Percentiles rank a stretch among this genome's conserved stretches.
Evolutionary conservation across 2,888 invertebrate species (phyloP).

Genomic region (Drosophila borborema): DNA sequence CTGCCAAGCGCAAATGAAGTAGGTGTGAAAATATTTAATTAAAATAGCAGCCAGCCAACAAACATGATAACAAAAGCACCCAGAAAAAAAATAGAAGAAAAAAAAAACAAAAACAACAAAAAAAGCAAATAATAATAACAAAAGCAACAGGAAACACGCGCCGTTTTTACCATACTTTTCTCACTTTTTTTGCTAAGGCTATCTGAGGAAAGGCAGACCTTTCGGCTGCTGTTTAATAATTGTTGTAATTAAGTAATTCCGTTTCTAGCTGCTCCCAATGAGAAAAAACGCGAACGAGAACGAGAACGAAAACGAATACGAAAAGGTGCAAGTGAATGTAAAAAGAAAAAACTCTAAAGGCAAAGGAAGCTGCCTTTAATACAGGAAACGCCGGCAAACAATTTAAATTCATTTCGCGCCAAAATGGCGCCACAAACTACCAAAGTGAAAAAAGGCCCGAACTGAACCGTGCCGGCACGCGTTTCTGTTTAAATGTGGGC

Average conservation of each 20-base stretch:
- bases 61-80: slow-evolving; percentile 43
- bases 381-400: slow-evolving; percentile 75
- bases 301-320: neutral
- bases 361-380: slow-evolving; percentile 67
- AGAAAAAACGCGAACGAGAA: neutral
- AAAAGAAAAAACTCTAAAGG: slow-evolving; percentile 25
- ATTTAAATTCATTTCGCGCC: slow-evolving; percentile 80
- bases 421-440: slow-evolving; percentile 80
- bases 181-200: slow-evolving; percentile 7
- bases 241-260: slow-evolving; percentile 83
- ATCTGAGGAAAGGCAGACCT: slow-evolving; percentile 49
- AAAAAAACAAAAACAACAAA: slow-evolving; percentile 1
- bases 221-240: slow-evolving; percentile 79
- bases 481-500: slow-evolving; percentile 17
- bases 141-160: slow-evolving; percentile 54
- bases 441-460: slow-evolving; percentile 50
- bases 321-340: slow-evolving; percentile 55
- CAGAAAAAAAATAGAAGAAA: slow-evolving; percentile 3
- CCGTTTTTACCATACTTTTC: slow-evolving; percentile 27
- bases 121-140: slow-evolving; percentile 41
- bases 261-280: slow-evolving; percentile 43
- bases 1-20: slow-evolving; percentile 65
- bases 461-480: slow-evolving; percentile 23
- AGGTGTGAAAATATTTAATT: slow-evolving; percentile 83
- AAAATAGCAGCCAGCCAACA: slow-evolving; percentile 71